Evolutionary conservation across 2,113 vertebrate genomes (phyloP).

Genomic region (Arvicanthis niloticus): DNA sequence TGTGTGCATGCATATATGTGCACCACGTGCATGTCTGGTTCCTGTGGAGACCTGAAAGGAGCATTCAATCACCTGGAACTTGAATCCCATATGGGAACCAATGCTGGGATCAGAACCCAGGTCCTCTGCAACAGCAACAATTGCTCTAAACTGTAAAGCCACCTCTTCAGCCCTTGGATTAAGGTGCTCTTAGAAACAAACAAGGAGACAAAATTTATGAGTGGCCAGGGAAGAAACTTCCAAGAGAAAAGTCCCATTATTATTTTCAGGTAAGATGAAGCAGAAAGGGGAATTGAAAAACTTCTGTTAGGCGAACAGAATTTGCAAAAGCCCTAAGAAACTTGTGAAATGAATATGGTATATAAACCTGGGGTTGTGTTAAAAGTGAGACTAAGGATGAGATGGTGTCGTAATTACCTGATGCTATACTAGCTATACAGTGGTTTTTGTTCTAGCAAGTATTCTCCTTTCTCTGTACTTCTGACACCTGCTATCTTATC

Average conservation of each 20-base stretch:
- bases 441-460: not conserved
- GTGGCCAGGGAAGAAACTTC: not conserved
- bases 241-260: not conserved
- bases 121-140: not conserved
- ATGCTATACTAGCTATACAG: not conserved
- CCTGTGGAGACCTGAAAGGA: too few relatives aligned
- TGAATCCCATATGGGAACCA: not conserved
- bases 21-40: not conserved
- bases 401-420: not conserved
- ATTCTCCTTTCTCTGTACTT: not conserved
- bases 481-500: not conserved
- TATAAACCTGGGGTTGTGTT: not conserved
- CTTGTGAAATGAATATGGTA: not conserved
- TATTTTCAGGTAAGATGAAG: not conserved
- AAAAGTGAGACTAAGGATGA: not conserved
- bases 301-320: not conserved
- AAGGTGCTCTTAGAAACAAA: not conserved
- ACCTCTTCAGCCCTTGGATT: not conserved
- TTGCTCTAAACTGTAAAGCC: not conserved
- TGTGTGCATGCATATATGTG: not conserved
- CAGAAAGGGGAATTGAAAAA: not conserved
- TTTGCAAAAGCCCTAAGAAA: not conserved
- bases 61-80: too few relatives aligned
- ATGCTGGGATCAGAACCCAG: not conserved
- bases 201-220: not conserved